Evolutionary conservation across 2,797 vertebrate species (phyloP).

Genomic region (Pampus argenteus): DNA sequence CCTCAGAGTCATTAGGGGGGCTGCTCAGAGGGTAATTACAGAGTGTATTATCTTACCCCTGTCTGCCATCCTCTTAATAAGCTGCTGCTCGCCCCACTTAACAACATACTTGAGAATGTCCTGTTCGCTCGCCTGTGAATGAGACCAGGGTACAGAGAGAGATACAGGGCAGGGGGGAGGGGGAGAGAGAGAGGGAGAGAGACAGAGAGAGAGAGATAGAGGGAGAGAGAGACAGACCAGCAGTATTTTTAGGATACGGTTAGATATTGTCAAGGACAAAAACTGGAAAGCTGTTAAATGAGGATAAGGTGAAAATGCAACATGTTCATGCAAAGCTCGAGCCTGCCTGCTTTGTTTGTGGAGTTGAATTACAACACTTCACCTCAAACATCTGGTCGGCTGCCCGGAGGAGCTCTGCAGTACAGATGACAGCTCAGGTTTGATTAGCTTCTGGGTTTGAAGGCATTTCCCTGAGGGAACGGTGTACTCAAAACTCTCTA

Average conservation of each 20-base stretch:
- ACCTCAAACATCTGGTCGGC: slow-evolving; percentile 66
- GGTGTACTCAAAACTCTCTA: slow-evolving; percentile 37
- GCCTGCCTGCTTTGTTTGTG: slow-evolving; percentile 48
- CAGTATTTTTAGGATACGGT: slow-evolving; percentile 60
- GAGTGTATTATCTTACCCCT: slow-evolving; percentile 91
- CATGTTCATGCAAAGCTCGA: slow-evolving; percentile 42
- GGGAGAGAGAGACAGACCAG: slow-evolving; percentile 27
- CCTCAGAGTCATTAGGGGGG: slow-evolving; percentile 73
- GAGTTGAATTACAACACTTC: slow-evolving; percentile 57
- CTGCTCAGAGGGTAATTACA: slow-evolving; percentile 78
- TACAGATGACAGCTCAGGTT: slow-evolving; percentile 56
- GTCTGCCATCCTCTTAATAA: slow-evolving; percentile 99
- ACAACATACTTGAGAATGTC: slow-evolving; percentile 99
- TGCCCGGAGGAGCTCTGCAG: slow-evolving; percentile 45
- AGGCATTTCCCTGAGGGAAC: slow-evolving; percentile 46
- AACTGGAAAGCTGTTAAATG: slow-evolving; percentile 45
- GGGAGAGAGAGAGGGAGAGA: slow-evolving; percentile 25
- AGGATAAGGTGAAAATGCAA: slow-evolving; percentile 45
- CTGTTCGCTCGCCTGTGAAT: slow-evolving; percentile 96
- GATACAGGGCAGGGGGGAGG: slow-evolving; percentile 28
- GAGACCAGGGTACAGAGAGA: slow-evolving; percentile 55
- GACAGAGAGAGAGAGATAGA: slow-evolving; percentile 28
- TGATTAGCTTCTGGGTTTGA: slow-evolving; percentile 62
- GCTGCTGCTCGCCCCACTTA: slow-evolving; percentile 99
- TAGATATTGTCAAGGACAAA: slow-evolving; percentile 44